These are phyloP conservation scores for Eulacestoma nigropectus DNA, from an alignment of 2,113 vertebrate genomes.

Conservation along the genomic window DNA sequence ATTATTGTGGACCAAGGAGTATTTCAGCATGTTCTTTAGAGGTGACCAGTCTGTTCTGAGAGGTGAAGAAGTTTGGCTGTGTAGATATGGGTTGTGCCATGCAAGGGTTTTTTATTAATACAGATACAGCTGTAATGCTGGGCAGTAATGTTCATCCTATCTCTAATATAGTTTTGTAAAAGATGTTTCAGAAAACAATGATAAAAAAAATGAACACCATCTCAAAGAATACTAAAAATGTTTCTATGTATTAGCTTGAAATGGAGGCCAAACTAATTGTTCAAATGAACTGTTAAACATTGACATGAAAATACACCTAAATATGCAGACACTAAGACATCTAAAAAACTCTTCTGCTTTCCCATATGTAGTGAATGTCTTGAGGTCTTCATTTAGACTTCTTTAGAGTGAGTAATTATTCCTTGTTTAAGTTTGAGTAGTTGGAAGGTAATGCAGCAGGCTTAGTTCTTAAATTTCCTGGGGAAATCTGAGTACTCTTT, in stretches of 20 bases:
- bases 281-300: not conserved
- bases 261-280: not conserved
- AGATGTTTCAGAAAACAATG: not conserved
- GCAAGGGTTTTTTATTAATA: not conserved
- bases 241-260: not conserved
- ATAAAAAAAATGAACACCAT: not conserved
- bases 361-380: not conserved
- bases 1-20: not conserved
- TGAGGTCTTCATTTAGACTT: not conserved
- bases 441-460: not conserved
- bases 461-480: not conserved
- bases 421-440: not conserved
- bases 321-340: not conserved
- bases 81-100: not conserved
- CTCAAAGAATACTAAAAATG: not conserved
- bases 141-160: not conserved
- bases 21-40: not conserved
- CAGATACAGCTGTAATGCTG: not conserved
- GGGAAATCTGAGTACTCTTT: not conserved
- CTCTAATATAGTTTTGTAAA: not conserved
- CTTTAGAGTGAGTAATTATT: not conserved
- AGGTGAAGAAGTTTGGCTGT: not conserved
- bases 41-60: not conserved
- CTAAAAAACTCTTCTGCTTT: not conserved
- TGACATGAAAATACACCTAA: not conserved